phyloP scores from a whole-genome alignment of 2,797 vertebrate genomes.

The Myripristis murdjan region DNA sequence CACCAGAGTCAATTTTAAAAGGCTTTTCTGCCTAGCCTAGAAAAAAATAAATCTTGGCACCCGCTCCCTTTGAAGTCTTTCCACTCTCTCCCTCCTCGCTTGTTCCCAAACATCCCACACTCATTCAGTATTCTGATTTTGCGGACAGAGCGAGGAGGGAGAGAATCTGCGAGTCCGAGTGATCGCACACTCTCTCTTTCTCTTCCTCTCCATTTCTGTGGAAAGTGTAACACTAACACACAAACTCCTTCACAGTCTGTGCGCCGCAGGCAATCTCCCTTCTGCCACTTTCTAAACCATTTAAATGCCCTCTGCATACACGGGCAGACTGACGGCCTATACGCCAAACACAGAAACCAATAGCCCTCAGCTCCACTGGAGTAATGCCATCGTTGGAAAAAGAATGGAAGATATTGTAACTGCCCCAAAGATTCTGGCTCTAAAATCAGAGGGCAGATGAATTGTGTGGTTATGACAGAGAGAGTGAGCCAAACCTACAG shows the following conservation, averaged over 20 bases:
- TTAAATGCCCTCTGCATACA: constrained; percentile 24
- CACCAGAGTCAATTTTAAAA: constrained; percentile 42
- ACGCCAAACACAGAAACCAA: constrained; percentile 16
- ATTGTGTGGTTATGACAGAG: constrained; percentile 25
- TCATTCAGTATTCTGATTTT: constrained; percentile 63
- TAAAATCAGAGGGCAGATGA: neutral
- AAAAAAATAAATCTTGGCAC: constrained; percentile 33
- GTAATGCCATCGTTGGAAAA: constrained; percentile 19
- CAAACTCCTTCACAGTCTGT: constrained; percentile 27
- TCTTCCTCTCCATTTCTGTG: constrained; percentile 1
- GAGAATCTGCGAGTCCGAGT: constrained; percentile 17
- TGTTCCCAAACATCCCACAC: constrained; percentile 45
- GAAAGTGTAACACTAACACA: constrained; percentile 46
- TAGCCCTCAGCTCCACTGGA: neutral
- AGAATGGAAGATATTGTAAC: neutral
- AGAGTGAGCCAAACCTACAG: constrained; percentile 8
- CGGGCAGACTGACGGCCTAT: neutral
- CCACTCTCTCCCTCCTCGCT: constrained; percentile 30
- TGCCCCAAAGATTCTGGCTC: neutral
- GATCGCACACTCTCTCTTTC: neutral
- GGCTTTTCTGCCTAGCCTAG: constrained; percentile 42
- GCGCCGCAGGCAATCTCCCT: neutral
- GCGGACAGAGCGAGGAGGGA: constrained; percentile 20
- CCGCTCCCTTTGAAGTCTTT: constrained; percentile 76
- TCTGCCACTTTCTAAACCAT: neutral